Evolutionary conservation across 2,888 invertebrate genomes (phyloP), one percentile per base, ranked within the genome.

Genomic region (Ligdia adustata): DNA sequence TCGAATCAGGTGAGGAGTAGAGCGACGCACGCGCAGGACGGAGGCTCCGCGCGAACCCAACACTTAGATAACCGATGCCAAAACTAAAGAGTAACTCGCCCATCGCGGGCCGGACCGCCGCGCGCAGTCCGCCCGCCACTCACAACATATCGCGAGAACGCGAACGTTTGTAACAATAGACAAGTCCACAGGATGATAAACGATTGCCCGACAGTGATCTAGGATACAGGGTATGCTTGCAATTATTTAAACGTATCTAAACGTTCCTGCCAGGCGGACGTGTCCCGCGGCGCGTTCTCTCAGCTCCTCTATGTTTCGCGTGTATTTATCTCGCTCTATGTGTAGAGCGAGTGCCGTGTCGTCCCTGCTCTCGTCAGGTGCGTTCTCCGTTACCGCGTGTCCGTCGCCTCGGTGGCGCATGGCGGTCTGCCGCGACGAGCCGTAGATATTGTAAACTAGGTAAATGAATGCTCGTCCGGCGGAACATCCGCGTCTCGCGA

Each of bases 141-240:
- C 72, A 74, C 82, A 81, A 78, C 69, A 76, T 80, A 81, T 79
- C 75, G 84, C 85, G 84, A 75, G 72, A 73, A 85, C 81, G 84
- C 85, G 76, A 77, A 80, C 75, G 73, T 83, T 81, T 82, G 38
- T 26, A 33, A 85, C 85, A 79, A 83, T 71, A 79, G 22, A 35
- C 41, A 38, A 42, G 27, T 86, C 88, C 85, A 87, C 43, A 48
- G 37, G 37, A 85, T 86, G 79, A 82, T 76, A 83, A 81, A 83
- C 82, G 79, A 90, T 89, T 86, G 91, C 92, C 92, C 92, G 91
- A 91, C 92, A 92, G 94, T 94, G 94, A 94, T 93, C 93, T 95
- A 95, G 95, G 95, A 95, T 95, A 96, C 96, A 96, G 96, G 96
- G 96, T 96, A 96, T 94, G 95, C 95, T 95, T 95, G 95, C 95